phyloP scores from a whole-genome alignment of 2,888 invertebrate species.

The Noctua comes region DNA sequence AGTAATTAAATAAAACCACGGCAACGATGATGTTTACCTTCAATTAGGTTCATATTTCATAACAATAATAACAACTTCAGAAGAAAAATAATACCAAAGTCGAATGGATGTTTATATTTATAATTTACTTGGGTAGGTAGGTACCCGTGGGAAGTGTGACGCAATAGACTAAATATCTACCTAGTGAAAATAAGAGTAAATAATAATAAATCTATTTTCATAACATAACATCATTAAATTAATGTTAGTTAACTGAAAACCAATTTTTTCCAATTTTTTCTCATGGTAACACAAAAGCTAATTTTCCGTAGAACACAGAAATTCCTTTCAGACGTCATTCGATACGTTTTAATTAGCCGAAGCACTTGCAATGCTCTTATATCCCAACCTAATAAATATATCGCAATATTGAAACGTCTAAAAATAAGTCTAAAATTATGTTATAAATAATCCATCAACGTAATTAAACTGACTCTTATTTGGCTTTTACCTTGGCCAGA shows the following conservation, averaged over 20 bases:
- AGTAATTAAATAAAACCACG: not conserved
- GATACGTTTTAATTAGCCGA: not conserved
- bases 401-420: not conserved
- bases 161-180: not conserved
- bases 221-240: too few relatives aligned
- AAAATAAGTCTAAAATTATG: not conserved
- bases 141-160: not conserved
- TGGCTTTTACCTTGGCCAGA: too few relatives aligned
- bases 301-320: not conserved
- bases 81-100: not conserved
- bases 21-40: not conserved
- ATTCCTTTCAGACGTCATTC: not conserved
- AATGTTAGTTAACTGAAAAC: too few relatives aligned
- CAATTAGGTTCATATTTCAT: not conserved
- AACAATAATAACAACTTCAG: not conserved
- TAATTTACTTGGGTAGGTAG: not conserved
- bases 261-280: not conserved
- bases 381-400: not conserved
- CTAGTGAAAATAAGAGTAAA: not conserved
- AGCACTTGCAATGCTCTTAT: not conserved
- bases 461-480: not conserved
- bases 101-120: not conserved
- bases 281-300: too few relatives aligned
- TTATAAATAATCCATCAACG: not conserved
- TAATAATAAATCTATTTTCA: not conserved